Conservation (phyloP, 2,888 invertebrate species). For the Spisula solida region DNA sequence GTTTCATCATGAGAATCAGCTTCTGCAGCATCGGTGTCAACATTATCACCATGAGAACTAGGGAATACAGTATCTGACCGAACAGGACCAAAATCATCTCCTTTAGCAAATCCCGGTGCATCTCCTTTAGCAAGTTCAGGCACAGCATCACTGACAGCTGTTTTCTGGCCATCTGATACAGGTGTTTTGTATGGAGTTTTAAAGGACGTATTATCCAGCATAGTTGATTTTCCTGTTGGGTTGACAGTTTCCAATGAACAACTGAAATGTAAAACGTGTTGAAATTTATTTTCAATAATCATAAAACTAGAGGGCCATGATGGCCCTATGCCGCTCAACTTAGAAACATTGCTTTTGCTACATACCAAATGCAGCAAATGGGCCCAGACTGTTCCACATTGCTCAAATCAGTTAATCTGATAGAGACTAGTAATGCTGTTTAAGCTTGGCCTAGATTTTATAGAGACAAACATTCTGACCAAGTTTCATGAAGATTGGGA, state of each 20-base stretch:
- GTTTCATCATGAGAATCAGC: background rate
- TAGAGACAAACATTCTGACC: too few species aligned
- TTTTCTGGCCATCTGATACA: background rate
- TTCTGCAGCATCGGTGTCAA: background rate
- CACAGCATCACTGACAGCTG: background rate
- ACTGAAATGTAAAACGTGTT: background rate
- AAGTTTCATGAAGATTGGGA: too few species aligned
- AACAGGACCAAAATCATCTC: background rate
- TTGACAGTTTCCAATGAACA: background rate
- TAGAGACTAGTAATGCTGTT: too few species aligned
- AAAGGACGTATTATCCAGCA: background rate
- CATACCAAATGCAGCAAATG: too few species aligned
- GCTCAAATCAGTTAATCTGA: too few species aligned
- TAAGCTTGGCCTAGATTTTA: too few species aligned
- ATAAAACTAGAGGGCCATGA: too few species aligned
- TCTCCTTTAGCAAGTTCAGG: background rate
- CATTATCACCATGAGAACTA: background rate
- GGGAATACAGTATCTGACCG: background rate
- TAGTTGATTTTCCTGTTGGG: background rate
- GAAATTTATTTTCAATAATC: background rate
- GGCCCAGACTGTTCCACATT: too few species aligned
- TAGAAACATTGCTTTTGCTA: too few species aligned
- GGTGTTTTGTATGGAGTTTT: conserved; percentile 12
- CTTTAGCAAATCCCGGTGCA: background rate
- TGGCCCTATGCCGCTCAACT: too few species aligned